Percentiles rank a stretch among this genome's conserved stretches.
Conservation (phyloP, 2,888 invertebrate species). For the Melinopterus prodromus region DNA sequence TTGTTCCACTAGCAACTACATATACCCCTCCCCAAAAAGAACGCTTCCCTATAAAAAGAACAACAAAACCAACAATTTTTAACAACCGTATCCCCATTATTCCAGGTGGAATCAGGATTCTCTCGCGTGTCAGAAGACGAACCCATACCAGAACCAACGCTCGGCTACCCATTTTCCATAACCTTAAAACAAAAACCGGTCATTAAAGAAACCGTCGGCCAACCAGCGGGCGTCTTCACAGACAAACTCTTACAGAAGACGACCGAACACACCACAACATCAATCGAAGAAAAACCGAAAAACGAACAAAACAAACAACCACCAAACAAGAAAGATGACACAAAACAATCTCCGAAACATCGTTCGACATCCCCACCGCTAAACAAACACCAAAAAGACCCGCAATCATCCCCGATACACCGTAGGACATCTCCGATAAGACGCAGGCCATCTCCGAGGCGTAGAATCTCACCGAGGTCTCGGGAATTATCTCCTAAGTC, state of each 20-base stretch:
- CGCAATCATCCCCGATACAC: not conserved
- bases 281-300: not conserved
- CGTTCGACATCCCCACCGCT: not conserved
- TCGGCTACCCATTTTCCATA: not conserved
- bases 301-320: not conserved
- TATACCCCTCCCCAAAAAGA: too few species aligned
- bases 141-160: not conserved
- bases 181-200: not conserved
- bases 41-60: too few species aligned
- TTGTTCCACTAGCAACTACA: too few species aligned
- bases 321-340: not conserved
- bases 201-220: not conserved
- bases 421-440: not conserved
- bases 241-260: not conserved
- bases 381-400: slow-evolving; percentile 4
- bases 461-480: slow-evolving; percentile 32
- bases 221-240: not conserved
- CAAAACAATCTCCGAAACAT: not conserved
- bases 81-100: too few species aligned
- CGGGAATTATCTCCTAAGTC: slow-evolving; percentile 28
- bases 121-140: not conserved
- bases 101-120: not conserved
- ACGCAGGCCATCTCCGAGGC: slow-evolving; percentile 21
- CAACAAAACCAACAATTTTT: too few species aligned
- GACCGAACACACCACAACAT: not conserved